phyloP scores from a whole-genome alignment of 2,797 vertebrate species.

The Gambusia yucatana region DNA sequence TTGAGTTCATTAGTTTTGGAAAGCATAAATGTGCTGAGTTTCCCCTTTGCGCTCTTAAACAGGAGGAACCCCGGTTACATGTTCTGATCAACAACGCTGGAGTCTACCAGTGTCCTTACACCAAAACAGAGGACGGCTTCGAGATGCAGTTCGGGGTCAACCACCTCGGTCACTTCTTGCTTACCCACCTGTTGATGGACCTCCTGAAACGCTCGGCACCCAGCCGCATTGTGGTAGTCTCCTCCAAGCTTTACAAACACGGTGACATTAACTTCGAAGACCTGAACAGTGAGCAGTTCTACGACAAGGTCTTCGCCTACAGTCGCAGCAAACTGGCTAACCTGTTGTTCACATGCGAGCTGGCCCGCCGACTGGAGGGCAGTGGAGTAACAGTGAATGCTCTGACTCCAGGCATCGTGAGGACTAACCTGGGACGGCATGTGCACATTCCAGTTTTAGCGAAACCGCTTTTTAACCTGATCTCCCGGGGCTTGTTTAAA shows the following conservation, averaged over 20 bases:
- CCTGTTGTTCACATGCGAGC: conserved; percentile 87
- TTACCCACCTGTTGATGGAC: conserved; percentile 87
- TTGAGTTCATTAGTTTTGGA: neutral
- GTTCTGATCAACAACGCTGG: conserved; percentile 93
- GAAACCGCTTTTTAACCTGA: conserved; percentile 59
- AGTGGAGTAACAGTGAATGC: conserved; percentile 87
- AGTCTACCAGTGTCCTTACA: conserved; percentile 52
- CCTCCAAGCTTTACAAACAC: conserved; percentile 91
- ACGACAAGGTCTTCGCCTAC: conserved; percentile 88
- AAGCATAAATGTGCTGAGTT: neutral
- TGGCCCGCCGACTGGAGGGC: conserved; percentile 84
- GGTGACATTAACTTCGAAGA: conserved; percentile 93
- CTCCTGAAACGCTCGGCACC: conserved; percentile 83
- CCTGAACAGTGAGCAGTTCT: conserved; percentile 87
- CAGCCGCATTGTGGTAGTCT: conserved; percentile 89
- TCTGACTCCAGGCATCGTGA: conserved; percentile 89
- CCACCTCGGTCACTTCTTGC: conserved; percentile 83
- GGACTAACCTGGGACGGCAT: conserved; percentile 90
- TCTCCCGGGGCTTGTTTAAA: conserved; percentile 88
- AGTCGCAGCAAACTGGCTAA: conserved; percentile 92
- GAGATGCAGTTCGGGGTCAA: conserved; percentile 87
- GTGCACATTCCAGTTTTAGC: conserved; percentile 84
- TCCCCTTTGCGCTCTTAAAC: neutral
- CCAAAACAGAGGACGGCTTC: conserved; percentile 83
- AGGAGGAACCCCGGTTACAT: conserved; percentile 89